Conservation (phyloP, 2,797 vertebrate genomes). For the Nasua narica region DNA sequence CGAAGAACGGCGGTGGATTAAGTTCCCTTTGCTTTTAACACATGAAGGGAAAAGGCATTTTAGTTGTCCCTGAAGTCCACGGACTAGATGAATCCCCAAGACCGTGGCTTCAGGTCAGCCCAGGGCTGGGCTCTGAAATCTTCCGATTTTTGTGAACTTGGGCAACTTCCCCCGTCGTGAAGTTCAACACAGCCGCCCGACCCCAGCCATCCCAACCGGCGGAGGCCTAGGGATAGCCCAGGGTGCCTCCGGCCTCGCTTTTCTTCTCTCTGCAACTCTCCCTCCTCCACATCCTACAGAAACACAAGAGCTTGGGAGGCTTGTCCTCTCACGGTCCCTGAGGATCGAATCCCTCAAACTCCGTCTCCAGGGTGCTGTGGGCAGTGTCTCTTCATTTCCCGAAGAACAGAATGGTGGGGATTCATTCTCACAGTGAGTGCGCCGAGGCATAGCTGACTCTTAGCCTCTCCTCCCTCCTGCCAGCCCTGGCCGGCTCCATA, state of each 20-base stretch:
- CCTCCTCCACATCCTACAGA: not conserved
- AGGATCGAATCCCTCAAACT: not conserved
- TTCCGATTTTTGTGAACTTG: not conserved
- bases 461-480: not conserved
- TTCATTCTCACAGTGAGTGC: not conserved
- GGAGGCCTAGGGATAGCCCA: not conserved
- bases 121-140: not conserved
- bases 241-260: not conserved
- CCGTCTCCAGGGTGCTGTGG: not conserved
- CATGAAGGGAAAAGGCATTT: not conserved
- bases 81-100: not conserved
- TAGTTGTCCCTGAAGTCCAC: not conserved
- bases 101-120: not conserved
- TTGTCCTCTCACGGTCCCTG: not conserved
- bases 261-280: not conserved
- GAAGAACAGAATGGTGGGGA: not conserved
- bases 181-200: not conserved
- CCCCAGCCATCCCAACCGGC: not conserved
- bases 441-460: not conserved
- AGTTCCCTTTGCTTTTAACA: not conserved
- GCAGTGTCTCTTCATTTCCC: not conserved
- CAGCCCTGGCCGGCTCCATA: not conserved
- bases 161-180: not conserved
- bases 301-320: not conserved
- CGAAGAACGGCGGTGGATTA: accelerated